Percentiles rank a stretch among this genome's conserved stretches.
Conservation (phyloP, 1,140 invertebrate species). For the Maconellicoccus hirsutus region DNA sequence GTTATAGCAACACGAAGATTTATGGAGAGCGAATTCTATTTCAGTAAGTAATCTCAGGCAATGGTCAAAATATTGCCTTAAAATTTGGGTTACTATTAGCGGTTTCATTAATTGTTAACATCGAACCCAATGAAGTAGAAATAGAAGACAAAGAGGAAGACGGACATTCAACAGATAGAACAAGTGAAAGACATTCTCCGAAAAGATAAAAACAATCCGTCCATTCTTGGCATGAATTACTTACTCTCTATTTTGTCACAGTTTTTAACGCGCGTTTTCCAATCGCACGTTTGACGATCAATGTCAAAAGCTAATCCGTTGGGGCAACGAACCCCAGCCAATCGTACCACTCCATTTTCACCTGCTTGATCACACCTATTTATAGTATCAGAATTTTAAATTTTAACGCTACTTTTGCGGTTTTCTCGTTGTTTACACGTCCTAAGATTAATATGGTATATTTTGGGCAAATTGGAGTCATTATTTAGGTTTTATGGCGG, state of each 20-base stretch:
- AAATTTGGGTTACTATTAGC: neutral
- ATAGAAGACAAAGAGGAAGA: neutral
- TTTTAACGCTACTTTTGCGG: neutral
- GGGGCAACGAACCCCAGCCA: constrained; percentile 77
- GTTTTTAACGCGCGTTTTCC: constrained; percentile 91
- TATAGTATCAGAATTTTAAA: constrained; percentile 20
- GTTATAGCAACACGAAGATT: too few relatives aligned
- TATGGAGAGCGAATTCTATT: too few relatives aligned
- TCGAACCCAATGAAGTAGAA: neutral
- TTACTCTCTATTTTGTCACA: constrained; percentile 87
- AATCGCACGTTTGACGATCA: constrained; percentile 86
- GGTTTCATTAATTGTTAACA: neutral
- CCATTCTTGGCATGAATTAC: constrained; percentile 35
- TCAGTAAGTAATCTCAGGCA: neutral
- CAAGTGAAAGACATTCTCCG: neutral
- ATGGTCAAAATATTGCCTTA: neutral
- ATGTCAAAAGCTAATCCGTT: constrained; percentile 88
- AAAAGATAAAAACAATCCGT: neutral
- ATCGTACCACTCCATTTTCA: constrained; percentile 68
- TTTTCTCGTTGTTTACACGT: neutral
- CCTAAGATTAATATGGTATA: neutral
- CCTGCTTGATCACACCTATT: constrained; percentile 77
- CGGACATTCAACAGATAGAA: neutral
- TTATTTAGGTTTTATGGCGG: too few relatives aligned
- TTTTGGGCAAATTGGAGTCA: too few relatives aligned